phyloP scores from a whole-genome alignment of 2,113 vertebrate species.

The Pagrus major region DNA sequence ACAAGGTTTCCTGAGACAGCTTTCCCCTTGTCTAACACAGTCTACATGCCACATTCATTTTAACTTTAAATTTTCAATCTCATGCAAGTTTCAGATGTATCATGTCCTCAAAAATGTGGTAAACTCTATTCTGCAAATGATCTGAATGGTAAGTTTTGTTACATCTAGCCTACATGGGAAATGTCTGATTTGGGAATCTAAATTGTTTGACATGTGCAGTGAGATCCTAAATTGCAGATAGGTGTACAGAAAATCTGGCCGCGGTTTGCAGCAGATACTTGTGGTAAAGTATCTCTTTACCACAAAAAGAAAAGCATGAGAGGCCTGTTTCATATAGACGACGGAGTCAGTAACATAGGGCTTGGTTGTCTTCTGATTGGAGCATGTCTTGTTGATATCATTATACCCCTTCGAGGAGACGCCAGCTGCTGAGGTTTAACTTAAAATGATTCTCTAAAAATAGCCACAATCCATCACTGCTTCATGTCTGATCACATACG shows the following conservation, averaged over 20 bases:
- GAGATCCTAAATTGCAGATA: slow-evolving; percentile 54
- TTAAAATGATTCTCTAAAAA: slow-evolving; percentile 51
- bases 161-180: slow-evolving; percentile 9
- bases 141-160: background rate
- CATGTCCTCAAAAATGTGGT: background rate
- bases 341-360: slow-evolving; percentile 67
- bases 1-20: background rate
- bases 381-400: slow-evolving; percentile 71
- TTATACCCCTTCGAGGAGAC: slow-evolving; percentile 60
- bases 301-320: slow-evolving; percentile 38
- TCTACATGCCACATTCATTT: background rate
- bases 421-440: slow-evolving; percentile 64
- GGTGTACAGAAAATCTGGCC: slow-evolving; percentile 33
- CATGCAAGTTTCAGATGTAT: background rate
- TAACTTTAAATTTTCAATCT: background rate
- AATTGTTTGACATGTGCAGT: slow-evolving; percentile 10
- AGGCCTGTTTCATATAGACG: slow-evolving; percentile 42
- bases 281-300: slow-evolving; percentile 55
- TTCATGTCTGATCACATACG: slow-evolving; percentile 17
- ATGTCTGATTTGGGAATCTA: slow-evolving; percentile 20
- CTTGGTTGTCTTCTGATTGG: slow-evolving; percentile 63
- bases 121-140: slow-evolving; percentile 15
- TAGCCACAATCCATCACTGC: slow-evolving; percentile 31
- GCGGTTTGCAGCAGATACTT: slow-evolving; percentile 41
- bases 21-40: background rate